Evolutionary conservation across 2,113 vertebrate genomes (phyloP), one percentile per base, ranked within the genome.

Genomic region (Pheucticus melanocephalus): DNA sequence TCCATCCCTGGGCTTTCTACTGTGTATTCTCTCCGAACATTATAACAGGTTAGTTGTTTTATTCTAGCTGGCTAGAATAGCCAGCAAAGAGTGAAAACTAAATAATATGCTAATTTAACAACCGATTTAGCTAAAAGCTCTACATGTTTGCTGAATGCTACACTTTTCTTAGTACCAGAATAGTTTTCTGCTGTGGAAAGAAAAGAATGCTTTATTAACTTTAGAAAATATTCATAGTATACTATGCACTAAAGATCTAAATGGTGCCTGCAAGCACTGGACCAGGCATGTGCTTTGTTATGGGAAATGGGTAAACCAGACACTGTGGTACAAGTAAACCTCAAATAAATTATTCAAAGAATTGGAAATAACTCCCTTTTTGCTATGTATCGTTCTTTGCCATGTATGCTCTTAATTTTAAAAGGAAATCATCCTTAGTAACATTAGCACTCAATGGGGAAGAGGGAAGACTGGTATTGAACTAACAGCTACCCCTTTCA

Each of bases 191-290:
- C 51, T 81, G 56, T 44, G 51, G 51, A 81, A 92, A 33, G 40
- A 81, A 70, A 86, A 86, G 10, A 85, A 90, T 40, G 28, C 15
- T 79, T 92, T 87, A 82, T 82, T 90, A 91, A 76, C 66, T 93
- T 88, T 9, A 56, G 44, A 80, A 85, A 72, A 82, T 57, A 72
- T 68, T 92, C 50, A 39, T 69, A 65, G 23, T 44, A 31, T 63
- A 40, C 40, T 60, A 12, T 45, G 31, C 47, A 63, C 5, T 54
- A 47, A 91, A 82, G 17, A 54, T 71, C 65, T 94, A 57, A 95
- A 87, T 48, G 65, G 31, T 2, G 6, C n/a, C 70, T 9, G 3
- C n/a, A 76, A 65, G 57, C 2, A 0, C 40, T 27, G 37, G 37
- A 60, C 27, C 59, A 27, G 15, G 21, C 16, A 47, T 68, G 21